Evolutionary conservation across 2,888 invertebrate genomes (phyloP), one percentile per base, ranked within the genome.

Genomic region (Bombylius discolor): DNA sequence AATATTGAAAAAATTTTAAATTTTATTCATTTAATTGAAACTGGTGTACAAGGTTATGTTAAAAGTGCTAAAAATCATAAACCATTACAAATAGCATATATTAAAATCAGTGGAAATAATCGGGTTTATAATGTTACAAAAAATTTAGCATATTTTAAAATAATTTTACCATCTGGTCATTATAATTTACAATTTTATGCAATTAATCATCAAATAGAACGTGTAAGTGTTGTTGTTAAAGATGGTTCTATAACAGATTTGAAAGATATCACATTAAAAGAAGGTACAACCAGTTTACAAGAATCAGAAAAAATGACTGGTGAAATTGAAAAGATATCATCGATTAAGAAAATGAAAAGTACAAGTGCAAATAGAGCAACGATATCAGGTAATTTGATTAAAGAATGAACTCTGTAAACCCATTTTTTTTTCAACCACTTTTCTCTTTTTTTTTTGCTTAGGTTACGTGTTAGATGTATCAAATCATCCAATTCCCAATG

Each of bases 21-120:
- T 63, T 79, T 85, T 51, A 68, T 84, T 3, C 77, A 78, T 47
- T 69, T 81, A 51, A 78, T 79, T n/a, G 79, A 79, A 55, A 84
- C 84, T 31, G 86, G 92, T 50, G 76, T 89, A 4, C 76, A 77
- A 53, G 92, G 91, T 0, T 81, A 79, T 64, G 79, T 97, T 1
- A 42, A 42, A 42, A n/a, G 9, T n/a, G 12, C 11, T 44, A 76
- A 78, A 56, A 85, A 89, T 67, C 77, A 76, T 4, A 68, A 77
- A 8, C 83, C 86, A 2, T 73, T 92, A 66, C 77, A 83, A 1
- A 81, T 86, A 56, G 92, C 93, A 0, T 78, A 77, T 1, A 77
- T 97, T 1, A 76, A 77, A 6, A 77, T 97, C 1, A 73, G 79
- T 45, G 82, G 82, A 54, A 73, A 78, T 56, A 74, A 78, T 0